Conservation (phyloP, 1,140 invertebrate genomes). For the Pectinophora gossypiella region DNA sequence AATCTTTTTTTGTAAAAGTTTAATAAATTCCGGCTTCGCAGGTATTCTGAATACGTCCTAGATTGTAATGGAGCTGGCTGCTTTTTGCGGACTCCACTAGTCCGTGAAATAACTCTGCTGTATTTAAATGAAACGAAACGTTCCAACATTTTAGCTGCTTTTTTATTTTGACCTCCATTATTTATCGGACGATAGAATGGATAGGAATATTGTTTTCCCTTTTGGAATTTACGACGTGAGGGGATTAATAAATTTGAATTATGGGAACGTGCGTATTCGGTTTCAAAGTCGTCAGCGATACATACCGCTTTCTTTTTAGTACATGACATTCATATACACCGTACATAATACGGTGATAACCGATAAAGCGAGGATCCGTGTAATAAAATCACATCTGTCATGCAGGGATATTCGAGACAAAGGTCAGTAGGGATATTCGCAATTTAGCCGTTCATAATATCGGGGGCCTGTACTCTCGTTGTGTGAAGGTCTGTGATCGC, state of each 20-base stretch:
- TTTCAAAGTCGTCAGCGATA: not conserved
- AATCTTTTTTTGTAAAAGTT: not conserved
- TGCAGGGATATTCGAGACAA: too few species aligned
- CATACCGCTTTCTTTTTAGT: too few species aligned
- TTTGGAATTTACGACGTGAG: not conserved
- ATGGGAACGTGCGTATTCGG: not conserved
- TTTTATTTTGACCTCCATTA: slow-evolving; percentile 31
- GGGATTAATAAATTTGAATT: not conserved
- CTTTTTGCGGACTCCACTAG: slow-evolving; percentile 29
- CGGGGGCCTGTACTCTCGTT: too few species aligned
- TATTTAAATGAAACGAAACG: slow-evolving; percentile 49
- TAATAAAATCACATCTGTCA: too few species aligned
- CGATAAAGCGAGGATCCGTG: too few species aligned
- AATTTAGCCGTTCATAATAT: too few species aligned
- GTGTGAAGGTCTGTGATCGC: too few species aligned
- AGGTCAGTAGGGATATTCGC: too few species aligned
- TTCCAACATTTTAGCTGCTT: slow-evolving; percentile 29
- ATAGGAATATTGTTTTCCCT: not conserved
- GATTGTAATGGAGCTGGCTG: not conserved
- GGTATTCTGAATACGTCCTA: not conserved
- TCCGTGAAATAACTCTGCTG: slow-evolving; percentile 48
- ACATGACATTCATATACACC: too few species aligned
- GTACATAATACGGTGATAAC: too few species aligned
- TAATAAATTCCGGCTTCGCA: not conserved
- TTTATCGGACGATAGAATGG: slow-evolving; percentile 20